Evolutionary conservation across 2,113 vertebrate species (phyloP).

Genomic region (Solenodon paradoxus): DNA sequence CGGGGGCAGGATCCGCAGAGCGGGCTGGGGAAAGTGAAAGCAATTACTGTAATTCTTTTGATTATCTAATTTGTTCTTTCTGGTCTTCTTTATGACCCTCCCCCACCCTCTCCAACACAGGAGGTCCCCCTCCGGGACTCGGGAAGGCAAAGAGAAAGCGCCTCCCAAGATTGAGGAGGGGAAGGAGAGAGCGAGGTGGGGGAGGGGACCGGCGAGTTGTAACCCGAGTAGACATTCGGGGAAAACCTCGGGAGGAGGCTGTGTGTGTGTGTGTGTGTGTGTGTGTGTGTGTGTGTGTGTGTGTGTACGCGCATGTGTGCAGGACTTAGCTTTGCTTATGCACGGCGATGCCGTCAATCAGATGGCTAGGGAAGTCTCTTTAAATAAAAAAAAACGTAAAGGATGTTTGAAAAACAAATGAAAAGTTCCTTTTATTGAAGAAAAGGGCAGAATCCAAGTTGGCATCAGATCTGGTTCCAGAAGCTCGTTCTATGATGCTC

Average conservation of each 20-base stretch:
- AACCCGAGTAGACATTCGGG: slow-evolving; percentile 40
- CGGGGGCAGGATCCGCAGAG: slow-evolving; percentile 2
- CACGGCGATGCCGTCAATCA: background rate
- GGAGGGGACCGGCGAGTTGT: slow-evolving; percentile 46
- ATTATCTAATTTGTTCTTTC: slow-evolving; percentile 75
- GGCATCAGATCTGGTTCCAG: background rate
- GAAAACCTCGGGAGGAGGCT: background rate
- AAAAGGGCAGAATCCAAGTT: background rate
- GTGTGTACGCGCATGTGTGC: rapidly evolving
- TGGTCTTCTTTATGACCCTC: slow-evolving; percentile 54
- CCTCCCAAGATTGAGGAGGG: background rate
- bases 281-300: background rate
- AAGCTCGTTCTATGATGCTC: background rate
- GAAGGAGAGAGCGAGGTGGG: background rate
- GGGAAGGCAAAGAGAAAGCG: slow-evolving; percentile 4
- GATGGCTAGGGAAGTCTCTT: background rate
- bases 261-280: rapidly evolving
- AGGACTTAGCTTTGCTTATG: background rate
- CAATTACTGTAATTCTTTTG: slow-evolving; percentile 71
- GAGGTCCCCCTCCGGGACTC: slow-evolving; percentile 16
- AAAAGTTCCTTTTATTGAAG: slow-evolving; percentile 62
- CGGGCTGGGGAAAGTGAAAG: slow-evolving; percentile 48
- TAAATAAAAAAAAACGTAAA: background rate
- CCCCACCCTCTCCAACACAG: background rate
- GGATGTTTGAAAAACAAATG: background rate